Percentiles rank a stretch among this genome's conserved stretches.
These are phyloP conservation scores for Dinomys branickii DNA, from an alignment of 2,113 vertebrate species.

Conservation along the genomic window DNA sequence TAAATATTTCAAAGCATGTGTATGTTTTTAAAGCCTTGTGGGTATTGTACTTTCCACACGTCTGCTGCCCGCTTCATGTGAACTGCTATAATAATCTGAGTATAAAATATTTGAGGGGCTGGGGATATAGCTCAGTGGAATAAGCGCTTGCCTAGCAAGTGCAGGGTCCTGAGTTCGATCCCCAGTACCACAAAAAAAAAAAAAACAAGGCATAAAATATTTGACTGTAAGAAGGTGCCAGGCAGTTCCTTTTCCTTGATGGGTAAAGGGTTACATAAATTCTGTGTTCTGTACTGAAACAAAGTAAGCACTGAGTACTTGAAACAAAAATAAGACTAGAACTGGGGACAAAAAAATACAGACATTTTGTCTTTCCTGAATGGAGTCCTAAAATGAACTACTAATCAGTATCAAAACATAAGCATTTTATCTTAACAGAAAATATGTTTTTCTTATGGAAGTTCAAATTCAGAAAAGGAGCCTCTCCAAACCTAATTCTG, in stretches of 20 bases:
- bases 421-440: neutral
- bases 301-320: neutral
- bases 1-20: constrained; percentile 73
- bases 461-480: neutral
- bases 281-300: neutral
- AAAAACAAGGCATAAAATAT: no score
- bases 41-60: neutral
- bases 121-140: no score
- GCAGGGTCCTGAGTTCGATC: no score
- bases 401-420: neutral
- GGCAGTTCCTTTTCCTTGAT: neutral
- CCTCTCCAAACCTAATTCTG: neutral
- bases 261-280: neutral
- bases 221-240: neutral
- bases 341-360: neutral
- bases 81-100: neutral
- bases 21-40: constrained; percentile 37
- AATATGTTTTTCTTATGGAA: neutral
- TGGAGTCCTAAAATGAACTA: neutral
- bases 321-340: constrained; percentile 18
- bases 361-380: neutral
- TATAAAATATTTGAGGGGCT: neutral
- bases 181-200: no score
- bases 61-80: neutral
- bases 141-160: no score